Evolutionary conservation across 2,113 vertebrate genomes (phyloP).

Genomic region (Brachypodius melanocephalos): DNA sequence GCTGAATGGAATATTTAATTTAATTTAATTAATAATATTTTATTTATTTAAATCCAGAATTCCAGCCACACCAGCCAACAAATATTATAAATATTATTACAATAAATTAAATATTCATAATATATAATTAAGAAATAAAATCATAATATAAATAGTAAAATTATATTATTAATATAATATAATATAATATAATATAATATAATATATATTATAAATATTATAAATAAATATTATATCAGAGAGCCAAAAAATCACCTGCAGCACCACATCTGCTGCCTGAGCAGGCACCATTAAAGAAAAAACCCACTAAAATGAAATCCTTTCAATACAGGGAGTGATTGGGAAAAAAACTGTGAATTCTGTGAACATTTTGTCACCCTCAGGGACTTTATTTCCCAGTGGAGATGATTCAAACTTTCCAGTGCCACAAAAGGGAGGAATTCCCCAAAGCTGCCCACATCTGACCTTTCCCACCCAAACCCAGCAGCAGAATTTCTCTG

Average conservation of each 20-base stretch:
- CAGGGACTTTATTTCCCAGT: background rate
- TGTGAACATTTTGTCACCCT: background rate
- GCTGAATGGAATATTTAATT: background rate
- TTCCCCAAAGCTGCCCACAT: background rate
- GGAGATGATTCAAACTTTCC: background rate
- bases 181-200: too few species aligned
- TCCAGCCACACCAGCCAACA: background rate
- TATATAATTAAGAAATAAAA: too few species aligned
- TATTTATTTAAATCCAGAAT: background rate
- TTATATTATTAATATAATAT: too few species aligned
- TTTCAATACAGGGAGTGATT: background rate
- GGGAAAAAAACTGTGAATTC: background rate
- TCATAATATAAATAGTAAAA: too few species aligned
- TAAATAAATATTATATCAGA: background rate
- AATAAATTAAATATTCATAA: too few species aligned
- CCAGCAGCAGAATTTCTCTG: background rate
- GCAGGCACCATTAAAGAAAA: background rate
- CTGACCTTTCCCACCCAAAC: background rate
- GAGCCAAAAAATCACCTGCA: background rate
- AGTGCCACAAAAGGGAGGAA: background rate
- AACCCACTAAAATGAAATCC: rapidly evolving
- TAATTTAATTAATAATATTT: too few species aligned
- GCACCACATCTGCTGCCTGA: background rate
- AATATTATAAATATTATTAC: too few species aligned
- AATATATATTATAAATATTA: too few species aligned